A percentile compares a stretch with the other conserved stretches of the same genome.
phyloP scores from a whole-genome alignment of 2,113 vertebrate species.

The Elephantulus edwardii region DNA sequence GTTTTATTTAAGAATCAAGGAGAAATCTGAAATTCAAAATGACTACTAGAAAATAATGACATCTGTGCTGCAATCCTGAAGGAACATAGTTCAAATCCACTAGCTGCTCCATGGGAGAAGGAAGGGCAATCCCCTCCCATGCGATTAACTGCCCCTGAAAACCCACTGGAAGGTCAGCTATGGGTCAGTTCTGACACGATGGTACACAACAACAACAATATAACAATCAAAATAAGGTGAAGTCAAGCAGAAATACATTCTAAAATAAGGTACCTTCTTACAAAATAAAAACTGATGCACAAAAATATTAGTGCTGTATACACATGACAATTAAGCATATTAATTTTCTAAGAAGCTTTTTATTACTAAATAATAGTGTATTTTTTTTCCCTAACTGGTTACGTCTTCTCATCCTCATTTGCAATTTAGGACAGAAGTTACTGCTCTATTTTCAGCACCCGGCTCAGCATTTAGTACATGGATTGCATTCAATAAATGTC shows the following conservation, averaged over 20 bases:
- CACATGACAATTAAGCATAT: not conserved
- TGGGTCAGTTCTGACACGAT: no score
- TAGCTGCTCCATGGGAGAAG: no score
- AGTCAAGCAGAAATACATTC: not conserved
- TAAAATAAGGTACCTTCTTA: not conserved
- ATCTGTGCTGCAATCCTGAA: no score
- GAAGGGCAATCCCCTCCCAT: no score
- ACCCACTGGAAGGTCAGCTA: no score
- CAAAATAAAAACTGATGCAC: not conserved
- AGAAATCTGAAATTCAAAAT: conserved; percentile 3
- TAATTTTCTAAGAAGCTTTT: not conserved
- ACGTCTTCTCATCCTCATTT: not conserved
- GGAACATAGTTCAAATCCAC: no score
- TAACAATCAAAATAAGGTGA: not conserved
- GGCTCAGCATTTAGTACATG: not conserved
- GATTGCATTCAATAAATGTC: not conserved
- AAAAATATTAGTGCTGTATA: not conserved
- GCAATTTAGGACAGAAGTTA: not conserved
- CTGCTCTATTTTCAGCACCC: not conserved
- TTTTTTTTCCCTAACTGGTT: not conserved
- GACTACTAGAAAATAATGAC: not conserved
- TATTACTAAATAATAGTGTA: not conserved
- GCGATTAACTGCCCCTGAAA: no score
- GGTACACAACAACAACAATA: no score
- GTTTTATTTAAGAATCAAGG: not conserved